phyloP scores from a whole-genome alignment of 2,797 vertebrate species.

The Tapirus indicus region DNA sequence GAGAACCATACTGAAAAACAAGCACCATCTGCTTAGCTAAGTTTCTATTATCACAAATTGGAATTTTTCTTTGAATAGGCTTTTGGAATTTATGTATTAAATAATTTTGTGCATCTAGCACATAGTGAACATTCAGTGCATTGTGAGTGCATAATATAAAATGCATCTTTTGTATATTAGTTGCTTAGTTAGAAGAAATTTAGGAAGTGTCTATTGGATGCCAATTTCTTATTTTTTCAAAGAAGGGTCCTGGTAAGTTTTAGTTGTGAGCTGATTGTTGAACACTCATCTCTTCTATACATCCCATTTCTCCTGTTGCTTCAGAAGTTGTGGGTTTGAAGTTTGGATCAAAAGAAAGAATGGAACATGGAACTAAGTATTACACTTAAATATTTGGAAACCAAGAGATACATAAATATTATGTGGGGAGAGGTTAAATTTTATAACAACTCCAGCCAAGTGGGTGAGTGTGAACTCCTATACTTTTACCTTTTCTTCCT shows the following conservation, averaged over 20 bases:
- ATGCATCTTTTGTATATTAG: neutral
- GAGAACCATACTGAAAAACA: neutral
- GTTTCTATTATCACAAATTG: neutral
- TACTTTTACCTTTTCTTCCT: neutral
- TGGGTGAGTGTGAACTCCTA: neutral
- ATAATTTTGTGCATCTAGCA: neutral
- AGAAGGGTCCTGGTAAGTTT: neutral
- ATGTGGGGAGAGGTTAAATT: neutral
- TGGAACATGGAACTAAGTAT: neutral
- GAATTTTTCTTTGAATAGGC: neutral
- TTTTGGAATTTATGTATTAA: neutral
- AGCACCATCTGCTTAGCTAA: neutral
- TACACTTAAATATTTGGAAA: neutral
- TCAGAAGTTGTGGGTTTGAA: neutral
- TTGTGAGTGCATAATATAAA: neutral
- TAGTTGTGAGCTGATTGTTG: neutral
- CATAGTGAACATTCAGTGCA: neutral
- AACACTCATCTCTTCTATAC: neutral
- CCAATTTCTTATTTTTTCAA: neutral
- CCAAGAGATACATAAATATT: neutral
- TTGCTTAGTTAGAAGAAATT: neutral
- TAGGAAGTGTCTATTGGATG: neutral
- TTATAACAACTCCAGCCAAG: neutral
- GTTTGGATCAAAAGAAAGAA: neutral
- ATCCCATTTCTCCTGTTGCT: neutral